These are phyloP conservation scores for Conopomorpha cramerella DNA, from an alignment of 1,140 invertebrate species.

Conservation along the genomic window DNA sequence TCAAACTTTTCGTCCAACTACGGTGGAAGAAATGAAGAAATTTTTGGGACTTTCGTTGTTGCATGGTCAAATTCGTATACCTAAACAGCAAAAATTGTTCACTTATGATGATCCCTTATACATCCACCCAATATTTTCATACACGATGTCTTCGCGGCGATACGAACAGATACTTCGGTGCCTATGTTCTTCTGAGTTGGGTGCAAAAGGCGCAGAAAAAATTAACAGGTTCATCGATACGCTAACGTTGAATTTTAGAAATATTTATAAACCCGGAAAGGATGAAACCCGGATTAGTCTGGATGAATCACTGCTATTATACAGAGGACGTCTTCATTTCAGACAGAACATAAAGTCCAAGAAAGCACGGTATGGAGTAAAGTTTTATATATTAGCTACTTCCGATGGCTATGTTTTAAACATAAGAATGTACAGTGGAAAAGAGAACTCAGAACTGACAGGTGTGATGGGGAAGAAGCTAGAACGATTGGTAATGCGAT, in stretches of 20 bases:
- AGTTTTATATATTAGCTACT: constrained; percentile 28
- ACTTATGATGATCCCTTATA: background rate
- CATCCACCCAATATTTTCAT: background rate
- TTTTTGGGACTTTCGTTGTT: background rate
- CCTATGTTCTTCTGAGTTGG: background rate
- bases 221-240: constrained; percentile 8
- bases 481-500: background rate
- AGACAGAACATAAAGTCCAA: constrained; percentile 35
- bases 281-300: constrained; percentile 28
- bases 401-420: too few relatives aligned
- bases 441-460: background rate
- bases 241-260: constrained; percentile 10
- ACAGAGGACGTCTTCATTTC: constrained; percentile 27
- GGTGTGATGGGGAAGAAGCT: background rate
- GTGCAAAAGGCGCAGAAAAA: constrained; percentile 5
- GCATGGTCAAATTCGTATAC: background rate
- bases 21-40: constrained; percentile 1
- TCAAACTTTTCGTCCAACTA: too few relatives aligned
- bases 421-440: background rate
- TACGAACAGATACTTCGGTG: background rate
- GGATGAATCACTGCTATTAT: constrained; percentile 37
- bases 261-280: constrained; percentile 18
- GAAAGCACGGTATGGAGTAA: constrained; percentile 30
- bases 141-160: background rate
- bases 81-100: background rate